Base-by-base conservation (phyloP, 2,797 vertebrate genomes). In the Oryzias sinensis region DNA sequence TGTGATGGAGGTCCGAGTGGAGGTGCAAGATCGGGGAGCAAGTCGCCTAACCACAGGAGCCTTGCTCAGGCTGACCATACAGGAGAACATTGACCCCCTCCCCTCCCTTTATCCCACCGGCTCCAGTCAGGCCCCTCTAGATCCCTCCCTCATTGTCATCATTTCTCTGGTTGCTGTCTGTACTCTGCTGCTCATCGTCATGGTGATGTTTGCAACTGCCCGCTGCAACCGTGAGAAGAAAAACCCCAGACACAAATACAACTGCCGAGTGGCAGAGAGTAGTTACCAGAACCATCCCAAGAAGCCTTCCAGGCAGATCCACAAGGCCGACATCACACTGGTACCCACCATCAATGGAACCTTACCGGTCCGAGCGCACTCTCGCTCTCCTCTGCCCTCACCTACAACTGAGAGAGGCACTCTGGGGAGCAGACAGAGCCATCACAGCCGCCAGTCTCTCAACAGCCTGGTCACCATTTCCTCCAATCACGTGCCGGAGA, bases 391-490 rank as follows among this genome's bases (percentile, higher is more conserved):
- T 0, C 94, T 95, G 0, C 93, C 96, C 0, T 98, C 97, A 2
- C 97, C 97, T 0, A 90, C 93, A 18, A 89, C 96, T 47, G 97
- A 97, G 51, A 91, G 95, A 71, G 94, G 93, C 8, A 93, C 94
- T 2, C 92, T 97, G 82, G 93, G 94, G 68, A 96, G 94, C 84
- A 84, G 95, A 24, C 95, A 96, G 88, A 98, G 94, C 85, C 95
- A 98, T 51, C 94, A 97, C 65, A 98, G 96, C 76, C 95, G 95
- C 67, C 97, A 99, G 55, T 98, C 97, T 0, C 94, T 98, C 65
- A 99, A 98, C 90, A 99, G 97, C 83, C 90, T 98, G 72, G 96
- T 97, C 74, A 98, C 97, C 59, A 97, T 98, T 80, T 98, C 96
- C 48, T 98, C 97, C 25, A 98, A 96, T 90, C 96, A 98, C 0